Evolutionary conservation across 1,140 invertebrate genomes (phyloP).

Genomic region (Apocrypta bakeri): DNA sequence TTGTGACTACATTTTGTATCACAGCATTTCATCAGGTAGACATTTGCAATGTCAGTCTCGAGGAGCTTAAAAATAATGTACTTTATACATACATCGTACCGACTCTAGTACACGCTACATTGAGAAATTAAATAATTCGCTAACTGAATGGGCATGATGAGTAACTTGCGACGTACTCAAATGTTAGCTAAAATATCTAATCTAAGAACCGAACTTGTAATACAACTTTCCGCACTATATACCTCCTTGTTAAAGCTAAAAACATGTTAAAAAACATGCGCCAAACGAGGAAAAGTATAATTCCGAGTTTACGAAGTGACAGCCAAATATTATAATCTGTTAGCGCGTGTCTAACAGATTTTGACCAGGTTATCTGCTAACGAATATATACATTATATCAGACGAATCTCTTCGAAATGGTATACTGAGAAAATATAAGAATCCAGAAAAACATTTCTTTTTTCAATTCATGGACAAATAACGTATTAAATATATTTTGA

Average conservation of each 20-base stretch:
- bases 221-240: background rate
- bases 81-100: constrained; percentile 4
- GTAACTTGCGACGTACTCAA: constrained; percentile 26
- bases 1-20: constrained; percentile 68
- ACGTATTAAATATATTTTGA: background rate
- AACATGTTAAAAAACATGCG: constrained; percentile 48
- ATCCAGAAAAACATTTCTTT: background rate
- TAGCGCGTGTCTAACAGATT: constrained; percentile 48
- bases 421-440: background rate
- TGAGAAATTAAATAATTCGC: constrained; percentile 27
- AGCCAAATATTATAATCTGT: constrained; percentile 23
- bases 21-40: constrained; percentile 70
- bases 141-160: constrained; percentile 6
- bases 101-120: constrained; percentile 27
- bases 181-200: background rate
- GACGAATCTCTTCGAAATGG: background rate
- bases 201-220: background rate
- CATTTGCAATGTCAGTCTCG: constrained; percentile 67
- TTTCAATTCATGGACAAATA: background rate
- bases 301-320: background rate
- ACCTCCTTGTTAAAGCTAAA: constrained; percentile 26
- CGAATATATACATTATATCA: background rate
- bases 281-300: constrained; percentile 40
- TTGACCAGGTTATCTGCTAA: constrained; percentile 17
- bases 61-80: constrained; percentile 53